These are phyloP conservation scores for Eupeodes latifasciatus DNA, from an alignment of 2,888 invertebrate species.

Conservation along the genomic window DNA sequence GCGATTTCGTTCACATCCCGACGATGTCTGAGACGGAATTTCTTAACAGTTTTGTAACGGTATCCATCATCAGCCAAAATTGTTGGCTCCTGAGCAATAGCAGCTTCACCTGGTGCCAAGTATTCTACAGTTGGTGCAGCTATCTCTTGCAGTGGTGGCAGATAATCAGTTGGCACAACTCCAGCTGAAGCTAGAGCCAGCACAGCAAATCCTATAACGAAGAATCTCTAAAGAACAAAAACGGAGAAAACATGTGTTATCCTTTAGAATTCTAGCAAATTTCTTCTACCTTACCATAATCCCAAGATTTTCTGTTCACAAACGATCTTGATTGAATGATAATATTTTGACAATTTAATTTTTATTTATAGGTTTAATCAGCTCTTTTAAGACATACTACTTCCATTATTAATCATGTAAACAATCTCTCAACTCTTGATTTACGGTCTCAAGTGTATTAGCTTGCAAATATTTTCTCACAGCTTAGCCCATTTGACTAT, in stretches of 20 bases:
- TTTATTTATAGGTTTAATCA: conserved; percentile 47
- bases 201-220: conserved; percentile 59
- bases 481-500: conserved; percentile 13
- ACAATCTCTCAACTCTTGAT: conserved; percentile 7
- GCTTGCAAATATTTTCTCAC: conserved; percentile 20
- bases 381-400: conserved; percentile 3
- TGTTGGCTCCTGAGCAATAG: conserved; percentile 58
- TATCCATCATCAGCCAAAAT: conserved; percentile 80
- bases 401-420: conserved; percentile 21
- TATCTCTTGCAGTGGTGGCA: conserved; percentile 58
- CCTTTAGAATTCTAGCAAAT: not conserved
- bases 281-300: conserved; percentile 4
- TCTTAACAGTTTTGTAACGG: conserved; percentile 81
- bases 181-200: conserved; percentile 60
- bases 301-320: conserved; percentile 6
- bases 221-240: conserved; percentile 53
- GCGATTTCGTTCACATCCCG: conserved; percentile 79
- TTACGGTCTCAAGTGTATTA: conserved; percentile 31
- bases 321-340: conserved; percentile 9
- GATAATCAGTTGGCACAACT: conserved; percentile 51
- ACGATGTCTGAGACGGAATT: conserved; percentile 79
- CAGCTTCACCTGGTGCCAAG: conserved; percentile 58
- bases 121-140: conserved; percentile 62
- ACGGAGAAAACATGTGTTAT: not conserved
- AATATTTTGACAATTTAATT: conserved; percentile 9